These are phyloP conservation scores for Acholoe squamosa DNA, from an alignment of 2,888 invertebrate species.

Conservation along the genomic window DNA sequence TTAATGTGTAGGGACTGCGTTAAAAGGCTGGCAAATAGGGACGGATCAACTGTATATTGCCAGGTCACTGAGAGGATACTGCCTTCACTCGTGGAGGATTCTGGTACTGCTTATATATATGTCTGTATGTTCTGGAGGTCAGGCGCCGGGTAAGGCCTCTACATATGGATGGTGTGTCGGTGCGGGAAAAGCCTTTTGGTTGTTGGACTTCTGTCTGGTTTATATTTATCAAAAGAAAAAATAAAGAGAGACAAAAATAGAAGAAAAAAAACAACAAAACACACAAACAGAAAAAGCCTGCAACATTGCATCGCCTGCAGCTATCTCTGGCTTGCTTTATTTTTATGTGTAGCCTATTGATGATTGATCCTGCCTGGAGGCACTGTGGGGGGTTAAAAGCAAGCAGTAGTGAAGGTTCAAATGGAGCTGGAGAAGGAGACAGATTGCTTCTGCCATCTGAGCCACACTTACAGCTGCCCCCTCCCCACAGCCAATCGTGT, in stretches of 20 bases:
- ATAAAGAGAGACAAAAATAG: too few species aligned
- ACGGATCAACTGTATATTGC: conserved; percentile 23
- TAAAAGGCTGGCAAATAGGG: conserved; percentile 34
- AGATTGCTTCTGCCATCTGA: neutral
- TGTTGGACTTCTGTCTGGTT: neutral
- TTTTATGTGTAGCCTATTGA: neutral
- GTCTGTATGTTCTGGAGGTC: neutral
- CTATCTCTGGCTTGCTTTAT: neutral
- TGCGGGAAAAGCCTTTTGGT: neutral
- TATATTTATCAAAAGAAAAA: too few species aligned
- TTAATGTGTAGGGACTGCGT: neutral
- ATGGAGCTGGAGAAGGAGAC: neutral
- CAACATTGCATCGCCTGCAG: too few species aligned
- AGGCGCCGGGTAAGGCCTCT: neutral
- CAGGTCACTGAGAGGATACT: conserved; percentile 2
- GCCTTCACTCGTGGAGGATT: neutral
- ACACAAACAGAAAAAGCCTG: too few species aligned
- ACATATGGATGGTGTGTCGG: neutral
- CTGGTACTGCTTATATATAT: neutral
- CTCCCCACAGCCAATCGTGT: too few species aligned
- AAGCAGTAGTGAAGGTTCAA: neutral
- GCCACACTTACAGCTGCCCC: too few species aligned
- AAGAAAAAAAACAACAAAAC: too few species aligned
- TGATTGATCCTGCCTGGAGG: conserved; percentile 5
- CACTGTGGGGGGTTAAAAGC: neutral